A percentile compares a stretch with the other conserved stretches of the same genome.
phyloP scores from a whole-genome alignment of 37 sponge, comb jelly and placozoan species.

The Corticium candelabrum region DNA sequence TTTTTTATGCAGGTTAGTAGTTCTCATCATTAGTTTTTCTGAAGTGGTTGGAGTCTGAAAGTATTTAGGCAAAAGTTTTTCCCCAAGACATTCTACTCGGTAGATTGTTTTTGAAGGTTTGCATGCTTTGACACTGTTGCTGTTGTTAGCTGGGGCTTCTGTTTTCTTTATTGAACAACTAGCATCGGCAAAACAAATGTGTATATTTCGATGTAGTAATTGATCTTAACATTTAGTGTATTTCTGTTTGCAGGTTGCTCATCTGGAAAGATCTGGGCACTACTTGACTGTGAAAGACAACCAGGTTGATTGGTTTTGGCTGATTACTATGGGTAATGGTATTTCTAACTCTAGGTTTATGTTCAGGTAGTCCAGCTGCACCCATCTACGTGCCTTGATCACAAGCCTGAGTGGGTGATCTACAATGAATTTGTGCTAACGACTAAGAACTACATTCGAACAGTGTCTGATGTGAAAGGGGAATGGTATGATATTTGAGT shows the following conservation, averaged over 20 bases:
- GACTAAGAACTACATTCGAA: slow-evolving; percentile 97
- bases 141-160: too few relatives aligned
- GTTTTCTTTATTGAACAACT: too few relatives aligned
- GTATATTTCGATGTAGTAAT: too few relatives aligned
- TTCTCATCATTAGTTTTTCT: too few relatives aligned
- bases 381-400: slow-evolving; percentile 96
- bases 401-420: slow-evolving; percentile 99
- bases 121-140: too few relatives aligned
- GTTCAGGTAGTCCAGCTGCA: slow-evolving; percentile 95
- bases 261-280: slow-evolving; percentile 91
- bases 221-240: too few relatives aligned
- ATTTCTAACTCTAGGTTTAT: not conserved
- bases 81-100: too few relatives aligned
- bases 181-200: too few relatives aligned
- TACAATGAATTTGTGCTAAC: slow-evolving; percentile 99
- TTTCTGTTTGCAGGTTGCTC: slow-evolving; percentile 63
- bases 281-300: slow-evolving; percentile 97
- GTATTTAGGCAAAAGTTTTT: too few relatives aligned
- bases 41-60: too few relatives aligned
- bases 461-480: slow-evolving; percentile 89
- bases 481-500: slow-evolving; percentile 74
- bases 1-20: slow-evolving; percentile 90
- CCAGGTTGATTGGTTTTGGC: slow-evolving; percentile 34
- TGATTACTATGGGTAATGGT: not conserved
- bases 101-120: too few relatives aligned